Evolutionary conservation across 2,113 vertebrate species (phyloP).

Genomic region (Bubo bubo): DNA sequence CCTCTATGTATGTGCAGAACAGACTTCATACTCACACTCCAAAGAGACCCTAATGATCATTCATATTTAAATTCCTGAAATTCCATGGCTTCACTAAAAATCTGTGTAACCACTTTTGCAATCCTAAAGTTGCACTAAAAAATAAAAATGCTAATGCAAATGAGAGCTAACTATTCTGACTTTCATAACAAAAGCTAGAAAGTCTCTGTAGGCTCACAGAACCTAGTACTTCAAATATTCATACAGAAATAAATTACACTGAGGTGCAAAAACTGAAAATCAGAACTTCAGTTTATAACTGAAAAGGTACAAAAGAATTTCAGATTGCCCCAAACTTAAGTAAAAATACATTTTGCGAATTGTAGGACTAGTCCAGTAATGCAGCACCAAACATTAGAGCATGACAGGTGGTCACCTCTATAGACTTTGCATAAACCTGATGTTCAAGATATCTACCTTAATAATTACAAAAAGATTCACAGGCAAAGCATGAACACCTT

Average conservation of each 20-base stretch:
- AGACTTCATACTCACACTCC: background rate
- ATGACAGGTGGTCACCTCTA: background rate
- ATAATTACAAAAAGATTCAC: background rate
- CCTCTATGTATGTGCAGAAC: background rate
- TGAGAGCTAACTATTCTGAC: background rate
- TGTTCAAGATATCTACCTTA: background rate
- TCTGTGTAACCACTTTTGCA: background rate
- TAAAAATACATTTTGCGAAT: background rate
- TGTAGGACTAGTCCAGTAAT: background rate
- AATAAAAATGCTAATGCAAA: background rate
- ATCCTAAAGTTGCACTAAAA: background rate
- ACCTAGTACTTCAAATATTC: background rate
- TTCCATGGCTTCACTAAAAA: background rate
- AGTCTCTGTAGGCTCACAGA: background rate
- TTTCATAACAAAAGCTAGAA: background rate
- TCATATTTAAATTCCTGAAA: background rate
- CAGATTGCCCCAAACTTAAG: background rate
- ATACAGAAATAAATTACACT: background rate
- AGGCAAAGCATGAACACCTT: background rate
- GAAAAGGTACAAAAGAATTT: background rate
- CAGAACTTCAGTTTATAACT: background rate
- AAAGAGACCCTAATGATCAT: background rate
- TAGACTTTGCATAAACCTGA: background rate
- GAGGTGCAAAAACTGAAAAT: background rate
- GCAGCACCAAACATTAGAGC: background rate